Base-by-base conservation (phyloP, 2,888 invertebrate genomes). In the Eulithis prunata region DNA sequence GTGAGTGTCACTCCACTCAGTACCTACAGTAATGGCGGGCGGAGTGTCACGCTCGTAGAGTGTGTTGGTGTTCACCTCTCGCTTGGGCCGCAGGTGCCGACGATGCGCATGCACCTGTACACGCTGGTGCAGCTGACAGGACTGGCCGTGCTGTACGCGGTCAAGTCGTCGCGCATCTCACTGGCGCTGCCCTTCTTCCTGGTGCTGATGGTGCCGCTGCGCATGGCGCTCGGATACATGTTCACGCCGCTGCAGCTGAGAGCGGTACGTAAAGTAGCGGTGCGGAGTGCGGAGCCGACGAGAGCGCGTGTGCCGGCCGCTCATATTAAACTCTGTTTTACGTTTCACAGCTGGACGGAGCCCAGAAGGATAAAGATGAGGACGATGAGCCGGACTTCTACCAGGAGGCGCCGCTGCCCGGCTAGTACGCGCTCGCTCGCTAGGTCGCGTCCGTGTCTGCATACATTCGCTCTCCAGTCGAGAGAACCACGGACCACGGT, bases 361-460 rank as follows among this genome's bases (percentile, higher is more conserved):
- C 96, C 75, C 96, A 97, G 85, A 95, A 96, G 74, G 97, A 96
- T 72, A 95, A 94, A 62, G 96, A 96, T 82, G 95, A 95, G 75
- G 97, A 97, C 77, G 97, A 97, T 84, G 98, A 98, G 85, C 97
- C 97, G 8, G 98, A 98, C 89, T 98, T 98, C 94, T 98, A 98
- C 88, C 97, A 97, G 79, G 97, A 98, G 93, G 97, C 98, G 68
- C 96, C 96, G 63, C 94, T 97, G 84, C 97, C 97, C 75, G 96
- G 96, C 75, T 97, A 95, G 91, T 57, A 5, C 32, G 21, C 21
- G 21, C 21, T 21, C 21, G 21, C 2, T 21, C 21, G 21, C 21
- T 21, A 21, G 21, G 21, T 21, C 21, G 21, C 21, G 21, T 21
- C 21, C 21, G 21, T 21, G 21, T 21, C 21, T 21, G 21, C 21